Evolutionary conservation across 2,797 vertebrate genomes (phyloP), one percentile per base, ranked within the genome.

Genomic region (Hippoglossus hippoglossus): DNA sequence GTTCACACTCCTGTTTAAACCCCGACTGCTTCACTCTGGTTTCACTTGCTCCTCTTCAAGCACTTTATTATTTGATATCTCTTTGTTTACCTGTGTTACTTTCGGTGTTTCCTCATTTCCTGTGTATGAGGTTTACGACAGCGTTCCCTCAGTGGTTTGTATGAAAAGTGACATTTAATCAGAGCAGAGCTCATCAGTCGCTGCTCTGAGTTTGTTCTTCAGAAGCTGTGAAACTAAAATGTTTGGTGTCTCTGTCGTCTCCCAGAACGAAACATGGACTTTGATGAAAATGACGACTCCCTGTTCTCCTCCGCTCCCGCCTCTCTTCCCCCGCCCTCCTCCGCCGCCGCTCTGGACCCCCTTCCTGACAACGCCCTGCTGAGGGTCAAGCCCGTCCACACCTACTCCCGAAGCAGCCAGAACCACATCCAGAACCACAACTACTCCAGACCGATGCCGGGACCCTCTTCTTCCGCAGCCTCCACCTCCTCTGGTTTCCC

Each of bases 331-430:
- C 58, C 73, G 0, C 74, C 78, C 21, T n/a, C 78, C 21, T n/a
- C 68, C 49, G 49, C 84, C 49, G 49, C 84, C 60, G 58, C 81
- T 9, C 53, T 84, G 44, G 87, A 89, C 15, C 86, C 77, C 0
- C 67, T 83, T 9, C 73, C 85, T 0, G 74, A 78, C 10, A 41
- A 83, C 26, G 44, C 58, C 50, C 75, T 74, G 68, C 36, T 57
- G 68, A 80, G 90, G 71, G 4, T 57, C 25, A 81, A 70, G 10
- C 90, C 87, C 0, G 73, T 89, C 19, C 63, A 83, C 77, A 91
- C 92, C 28, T 93, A 93, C 87, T 89, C 91, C 64, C 57, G 90
- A 4, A 87, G 21, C 73, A 55, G 31, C 26, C 87, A 81, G 62
- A 84, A 2, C 58, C 36, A 73, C 25, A 68, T 26, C 76, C 58